Conservation (phyloP, 2,888 invertebrate species). For the Ornithoptera alexandrae region DNA sequence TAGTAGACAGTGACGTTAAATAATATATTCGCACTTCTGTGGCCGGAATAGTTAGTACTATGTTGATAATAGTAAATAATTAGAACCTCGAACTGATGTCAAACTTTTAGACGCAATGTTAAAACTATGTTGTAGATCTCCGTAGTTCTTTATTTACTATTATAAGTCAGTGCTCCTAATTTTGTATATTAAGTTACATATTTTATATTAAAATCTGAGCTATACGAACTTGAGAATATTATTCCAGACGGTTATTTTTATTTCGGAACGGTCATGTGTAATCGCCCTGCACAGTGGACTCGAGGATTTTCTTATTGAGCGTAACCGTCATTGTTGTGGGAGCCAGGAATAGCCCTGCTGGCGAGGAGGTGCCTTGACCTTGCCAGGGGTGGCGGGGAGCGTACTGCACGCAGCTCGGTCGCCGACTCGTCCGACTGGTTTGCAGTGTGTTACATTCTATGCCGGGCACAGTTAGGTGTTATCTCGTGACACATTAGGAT, state of each 20-base stretch:
- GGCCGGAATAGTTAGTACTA: background rate
- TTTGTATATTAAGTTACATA: background rate
- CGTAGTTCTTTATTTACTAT: too few relatives aligned
- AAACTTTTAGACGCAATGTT: too few relatives aligned
- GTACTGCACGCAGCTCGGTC: constrained; percentile 52
- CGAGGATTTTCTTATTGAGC: constrained; percentile 11
- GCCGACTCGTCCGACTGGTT: constrained; percentile 65
- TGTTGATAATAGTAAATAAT: background rate
- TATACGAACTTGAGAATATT: constrained; percentile 2
- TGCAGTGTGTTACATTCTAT: constrained; percentile 30
- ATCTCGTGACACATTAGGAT: constrained; percentile 16
- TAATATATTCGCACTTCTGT: background rate
- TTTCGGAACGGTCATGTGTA: constrained; percentile 16
- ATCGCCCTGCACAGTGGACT: constrained; percentile 3
- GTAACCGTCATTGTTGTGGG: constrained; percentile 29
- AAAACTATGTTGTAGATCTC: too few relatives aligned
- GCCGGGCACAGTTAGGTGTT: constrained; percentile 21
- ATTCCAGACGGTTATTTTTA: constrained; percentile 16
- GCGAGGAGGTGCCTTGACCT: constrained; percentile 65
- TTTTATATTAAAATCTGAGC: background rate
- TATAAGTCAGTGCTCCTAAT: background rate
- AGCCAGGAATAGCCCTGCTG: constrained; percentile 54
- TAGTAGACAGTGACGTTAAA: background rate
- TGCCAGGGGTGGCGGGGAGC: constrained; percentile 56
- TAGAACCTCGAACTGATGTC: constrained; percentile 4